phyloP scores from a whole-genome alignment of 2,797 vertebrate species.

The Gymnodraco acuticeps region DNA sequence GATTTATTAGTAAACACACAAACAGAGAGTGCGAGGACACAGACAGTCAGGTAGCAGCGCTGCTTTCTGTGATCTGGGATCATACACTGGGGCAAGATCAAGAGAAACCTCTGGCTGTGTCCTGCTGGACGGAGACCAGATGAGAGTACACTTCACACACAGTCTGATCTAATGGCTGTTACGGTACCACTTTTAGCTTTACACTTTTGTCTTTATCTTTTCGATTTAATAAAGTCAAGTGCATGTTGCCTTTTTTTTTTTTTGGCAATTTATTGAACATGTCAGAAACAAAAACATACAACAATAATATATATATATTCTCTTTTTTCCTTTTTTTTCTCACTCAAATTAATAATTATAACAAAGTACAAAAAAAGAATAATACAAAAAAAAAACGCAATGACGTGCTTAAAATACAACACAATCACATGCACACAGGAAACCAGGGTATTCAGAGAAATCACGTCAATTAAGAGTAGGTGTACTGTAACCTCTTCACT shows the following conservation, averaged over 20 bases:
- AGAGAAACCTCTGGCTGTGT: constrained; percentile 75
- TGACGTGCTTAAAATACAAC: background rate
- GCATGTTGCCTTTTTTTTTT: background rate
- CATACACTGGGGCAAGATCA: constrained; percentile 76
- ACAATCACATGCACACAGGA: background rate
- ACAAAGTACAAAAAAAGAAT: no score
- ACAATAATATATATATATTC: no score
- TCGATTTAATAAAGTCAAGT: background rate
- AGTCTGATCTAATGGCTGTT: constrained; percentile 1
- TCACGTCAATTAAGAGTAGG: background rate
- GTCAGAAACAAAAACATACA: no score
- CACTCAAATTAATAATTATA: no score
- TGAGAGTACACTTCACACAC: constrained; percentile 15
- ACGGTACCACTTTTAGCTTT: background rate
- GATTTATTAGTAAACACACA: constrained; percentile 89
- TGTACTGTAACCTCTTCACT: background rate
- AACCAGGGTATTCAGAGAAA: constrained; percentile 6
- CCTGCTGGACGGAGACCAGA: constrained; percentile 54
- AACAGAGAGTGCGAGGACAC: constrained; percentile 77
- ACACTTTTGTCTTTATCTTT: background rate
- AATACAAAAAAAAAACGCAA: background rate
- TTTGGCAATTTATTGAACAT: no score
- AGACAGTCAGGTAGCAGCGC: constrained; percentile 70
- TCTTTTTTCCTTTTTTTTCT: no score
- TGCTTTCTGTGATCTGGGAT: constrained; percentile 61